A percentile compares a stretch with the other conserved stretches of the same genome.
Conservation (phyloP, 2,113 vertebrate species). For the Grus americana region DNA sequence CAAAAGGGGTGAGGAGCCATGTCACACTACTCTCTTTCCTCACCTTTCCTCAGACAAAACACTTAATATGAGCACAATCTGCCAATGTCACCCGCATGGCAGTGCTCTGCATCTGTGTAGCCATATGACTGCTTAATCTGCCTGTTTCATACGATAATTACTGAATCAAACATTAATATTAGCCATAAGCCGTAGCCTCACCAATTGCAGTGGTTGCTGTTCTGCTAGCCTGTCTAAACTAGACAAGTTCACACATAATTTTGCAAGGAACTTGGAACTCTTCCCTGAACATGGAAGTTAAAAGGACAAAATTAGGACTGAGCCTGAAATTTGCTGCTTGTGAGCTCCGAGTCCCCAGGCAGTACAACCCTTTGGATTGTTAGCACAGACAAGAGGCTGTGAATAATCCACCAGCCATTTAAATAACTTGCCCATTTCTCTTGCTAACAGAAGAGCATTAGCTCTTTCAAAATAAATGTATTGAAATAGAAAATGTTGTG, state of each 20-base stretch:
- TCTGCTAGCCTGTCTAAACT: neutral
- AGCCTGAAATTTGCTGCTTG: neutral
- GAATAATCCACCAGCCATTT: neutral
- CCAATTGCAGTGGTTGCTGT: neutral
- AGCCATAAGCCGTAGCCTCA: neutral
- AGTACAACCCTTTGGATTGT: neutral
- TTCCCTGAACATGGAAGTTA: rapidly evolving
- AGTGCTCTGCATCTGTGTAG: conserved; percentile 32
- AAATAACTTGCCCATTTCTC: neutral
- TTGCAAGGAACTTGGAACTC: neutral
- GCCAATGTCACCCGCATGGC: conserved; percentile 11
- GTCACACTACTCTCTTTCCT: neutral
- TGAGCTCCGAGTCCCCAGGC: neutral
- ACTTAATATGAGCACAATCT: neutral
- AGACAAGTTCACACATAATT: neutral
- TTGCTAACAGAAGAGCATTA: neutral
- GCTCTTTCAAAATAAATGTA: neutral
- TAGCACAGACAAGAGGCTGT: neutral
- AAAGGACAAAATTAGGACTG: neutral
- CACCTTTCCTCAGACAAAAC: neutral
- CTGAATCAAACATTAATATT: neutral
- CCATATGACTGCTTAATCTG: conserved; percentile 45
- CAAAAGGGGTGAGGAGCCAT: neutral
- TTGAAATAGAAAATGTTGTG: neutral
- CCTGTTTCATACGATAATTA: conserved; percentile 47